Base-by-base conservation (phyloP, 2,113 vertebrate genomes). In the Hydrochoerus hydrochaeris region DNA sequence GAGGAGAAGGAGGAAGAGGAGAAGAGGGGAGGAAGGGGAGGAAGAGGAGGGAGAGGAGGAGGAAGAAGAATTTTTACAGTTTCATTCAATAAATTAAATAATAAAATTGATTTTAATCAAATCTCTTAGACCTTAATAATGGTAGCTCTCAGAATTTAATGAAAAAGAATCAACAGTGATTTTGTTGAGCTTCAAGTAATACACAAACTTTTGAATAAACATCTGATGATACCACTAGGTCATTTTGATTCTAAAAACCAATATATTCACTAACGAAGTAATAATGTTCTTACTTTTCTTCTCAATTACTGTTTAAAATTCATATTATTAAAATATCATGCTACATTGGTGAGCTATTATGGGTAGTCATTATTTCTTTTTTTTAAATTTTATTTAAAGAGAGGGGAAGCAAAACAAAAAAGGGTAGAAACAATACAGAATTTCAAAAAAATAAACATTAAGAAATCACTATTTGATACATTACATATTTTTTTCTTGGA, bases 241-340 rank as follows among this genome's bases (percentile, higher is more conserved):
- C 83, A 87, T 16, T 85, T 67, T 89, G 93, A 91, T 91, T 95
- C 87, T 94, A 80, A 97, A 96, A 89, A 90, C 44, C 60, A 94
- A 94, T 89, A 88, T 88, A 91, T 93, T 88, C 67, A 83, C 96
- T 91, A 97, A 95, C 95, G 96, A 91, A 96, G 94, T 96, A 96
- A 96, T 94, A 93, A 62, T 87, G 44, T 85, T 96, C 85, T 85
- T 92, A 8, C 94, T 92, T 95, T 82, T 91, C 94, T 93, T 94
- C 44, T 69, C 52, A 85, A 93, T 97, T 97, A 95, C 41, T 95
- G 97, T 96, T 96, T 97, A 41, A 97, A 96, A 98, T 95, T 94
- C 83, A 91, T 86, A 75, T 95, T 89, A 96, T 87, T 96, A 89
- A 88, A 95, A 96, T 92, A 35, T 73, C 83, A 85, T 94, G 90